These are phyloP conservation scores for Nemopilema nomurai DNA, from an alignment of 30 jellyfish, hydroid and myxozoan species.

Conservation along the genomic window DNA sequence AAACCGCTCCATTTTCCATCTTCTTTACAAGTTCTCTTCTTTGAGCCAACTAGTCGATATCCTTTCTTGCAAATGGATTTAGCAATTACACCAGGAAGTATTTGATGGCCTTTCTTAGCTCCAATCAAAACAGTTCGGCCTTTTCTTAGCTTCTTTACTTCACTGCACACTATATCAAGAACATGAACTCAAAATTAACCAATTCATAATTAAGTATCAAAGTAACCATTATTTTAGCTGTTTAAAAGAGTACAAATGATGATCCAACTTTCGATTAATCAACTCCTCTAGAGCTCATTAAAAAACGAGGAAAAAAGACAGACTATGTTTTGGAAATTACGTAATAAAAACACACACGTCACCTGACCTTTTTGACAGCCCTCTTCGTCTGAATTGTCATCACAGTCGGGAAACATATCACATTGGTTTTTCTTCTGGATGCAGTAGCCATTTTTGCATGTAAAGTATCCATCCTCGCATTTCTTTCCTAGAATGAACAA, in stretches of 20 bases:
- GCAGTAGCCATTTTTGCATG: conserved; percentile 53
- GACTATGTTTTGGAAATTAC: no score
- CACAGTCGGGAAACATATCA: conserved; percentile 53
- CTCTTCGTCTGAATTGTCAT: conserved; percentile 52
- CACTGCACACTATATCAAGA: not conserved
- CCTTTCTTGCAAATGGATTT: conserved; percentile 33
- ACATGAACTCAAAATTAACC: no score
- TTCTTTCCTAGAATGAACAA: conserved; percentile 6
- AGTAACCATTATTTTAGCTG: no score
- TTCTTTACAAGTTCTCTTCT: conserved; percentile 23
- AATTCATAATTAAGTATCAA: no score
- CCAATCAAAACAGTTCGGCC: conserved; percentile 34
- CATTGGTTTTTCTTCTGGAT: conserved; percentile 28
- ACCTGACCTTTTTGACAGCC: conserved; percentile 37
- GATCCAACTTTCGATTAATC: no score
- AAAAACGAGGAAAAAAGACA: no score
- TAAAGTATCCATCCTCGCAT: conserved; percentile 26
- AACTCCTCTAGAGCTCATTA: no score
- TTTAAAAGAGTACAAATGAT: no score
- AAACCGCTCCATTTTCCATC: conserved; percentile 65
- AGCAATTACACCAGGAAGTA: conserved; percentile 14
- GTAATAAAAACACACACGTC: not conserved
- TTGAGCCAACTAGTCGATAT: conserved; percentile 45
- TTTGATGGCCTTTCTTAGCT: not conserved
- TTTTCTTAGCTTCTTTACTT: not conserved